phyloP scores from a whole-genome alignment of 2,888 invertebrate genomes.

The Orgyia antiqua region DNA sequence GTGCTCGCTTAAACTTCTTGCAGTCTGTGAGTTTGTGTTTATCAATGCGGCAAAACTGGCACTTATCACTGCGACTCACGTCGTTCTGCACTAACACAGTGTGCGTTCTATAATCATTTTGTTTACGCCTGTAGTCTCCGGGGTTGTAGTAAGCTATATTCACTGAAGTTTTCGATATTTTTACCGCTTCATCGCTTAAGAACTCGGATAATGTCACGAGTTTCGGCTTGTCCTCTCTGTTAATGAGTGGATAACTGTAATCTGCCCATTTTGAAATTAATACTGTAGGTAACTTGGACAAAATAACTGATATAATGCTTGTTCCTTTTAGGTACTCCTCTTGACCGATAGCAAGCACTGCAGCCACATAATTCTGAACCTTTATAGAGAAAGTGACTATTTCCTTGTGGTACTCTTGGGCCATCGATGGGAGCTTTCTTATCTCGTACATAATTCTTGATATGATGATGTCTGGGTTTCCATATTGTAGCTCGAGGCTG shows the following conservation, averaged over 20 bases:
- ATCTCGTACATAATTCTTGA: constrained; percentile 2
- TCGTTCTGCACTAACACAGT: neutral
- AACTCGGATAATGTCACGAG: neutral
- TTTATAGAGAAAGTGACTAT: constrained; percentile 19
- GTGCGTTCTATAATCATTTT: neutral
- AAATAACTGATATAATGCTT: constrained; percentile 7
- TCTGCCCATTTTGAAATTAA: constrained; percentile 23
- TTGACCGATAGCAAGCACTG: constrained; percentile 9
- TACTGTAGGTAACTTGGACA: constrained; percentile 17
- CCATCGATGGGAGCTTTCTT: constrained; percentile 2
- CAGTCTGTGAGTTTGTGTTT: constrained; percentile 11
- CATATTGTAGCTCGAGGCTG: constrained; percentile 1
- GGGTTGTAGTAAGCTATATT: neutral
- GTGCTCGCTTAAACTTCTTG: constrained; percentile 14
- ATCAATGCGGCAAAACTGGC: constrained; percentile 7
- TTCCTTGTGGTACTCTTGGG: constrained; percentile 16
- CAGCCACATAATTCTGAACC: constrained; percentile 16
- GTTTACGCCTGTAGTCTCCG: no score
- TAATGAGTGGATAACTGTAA: constrained; percentile 18
- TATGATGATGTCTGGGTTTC: constrained; percentile 7
- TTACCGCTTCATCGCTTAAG: neutral
- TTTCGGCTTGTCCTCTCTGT: neutral
- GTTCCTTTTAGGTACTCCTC: constrained; percentile 14
- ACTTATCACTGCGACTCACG: constrained; percentile 3
- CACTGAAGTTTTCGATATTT: neutral